phyloP scores from a whole-genome alignment of 1,140 invertebrate species.

The Zaprionus taronus region DNA sequence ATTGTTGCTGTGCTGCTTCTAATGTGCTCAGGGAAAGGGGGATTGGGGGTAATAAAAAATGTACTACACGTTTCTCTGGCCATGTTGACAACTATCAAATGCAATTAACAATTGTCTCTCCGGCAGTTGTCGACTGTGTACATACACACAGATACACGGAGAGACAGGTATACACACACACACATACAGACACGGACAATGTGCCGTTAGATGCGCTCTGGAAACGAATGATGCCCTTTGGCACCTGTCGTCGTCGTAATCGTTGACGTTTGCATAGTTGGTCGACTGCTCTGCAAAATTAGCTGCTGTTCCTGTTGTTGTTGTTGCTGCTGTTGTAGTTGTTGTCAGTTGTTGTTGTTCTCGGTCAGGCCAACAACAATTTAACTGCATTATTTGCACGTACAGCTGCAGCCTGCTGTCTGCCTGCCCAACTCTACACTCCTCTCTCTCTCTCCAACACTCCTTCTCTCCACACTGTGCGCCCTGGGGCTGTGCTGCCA shows the following conservation, averaged over 20 bases:
- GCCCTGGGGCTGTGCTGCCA: conserved; percentile 50
- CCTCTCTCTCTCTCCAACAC: not conserved
- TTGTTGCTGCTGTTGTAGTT: conserved; percentile 2
- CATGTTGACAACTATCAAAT: conserved; percentile 81
- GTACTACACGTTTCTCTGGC: conserved; percentile 57
- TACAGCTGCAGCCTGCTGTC: conserved; percentile 28
- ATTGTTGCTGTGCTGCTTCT: not conserved
- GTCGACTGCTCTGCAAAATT: conserved; percentile 57
- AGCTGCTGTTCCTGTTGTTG: conserved; percentile 37
- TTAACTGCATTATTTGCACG: conserved; percentile 79
- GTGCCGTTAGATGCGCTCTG: conserved; percentile 62
- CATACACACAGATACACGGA: conserved; percentile 22
- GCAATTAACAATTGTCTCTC: conserved; percentile 82
- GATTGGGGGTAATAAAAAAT: conserved; percentile 48
- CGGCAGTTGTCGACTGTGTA: conserved; percentile 50
- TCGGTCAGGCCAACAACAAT: conserved; percentile 49
- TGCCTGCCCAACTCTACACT: not conserved
- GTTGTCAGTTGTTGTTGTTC: not conserved
- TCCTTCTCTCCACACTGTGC: not conserved
- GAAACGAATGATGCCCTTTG: conserved; percentile 72
- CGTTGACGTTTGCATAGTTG: conserved; percentile 71
- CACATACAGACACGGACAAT: not conserved
- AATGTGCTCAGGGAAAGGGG: not conserved
- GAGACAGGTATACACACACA: conserved; percentile 11
- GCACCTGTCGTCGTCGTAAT: conserved; percentile 76